Conservation (phyloP, 1,140 invertebrate species). For the Plectrocnemia conspersa region DNA sequence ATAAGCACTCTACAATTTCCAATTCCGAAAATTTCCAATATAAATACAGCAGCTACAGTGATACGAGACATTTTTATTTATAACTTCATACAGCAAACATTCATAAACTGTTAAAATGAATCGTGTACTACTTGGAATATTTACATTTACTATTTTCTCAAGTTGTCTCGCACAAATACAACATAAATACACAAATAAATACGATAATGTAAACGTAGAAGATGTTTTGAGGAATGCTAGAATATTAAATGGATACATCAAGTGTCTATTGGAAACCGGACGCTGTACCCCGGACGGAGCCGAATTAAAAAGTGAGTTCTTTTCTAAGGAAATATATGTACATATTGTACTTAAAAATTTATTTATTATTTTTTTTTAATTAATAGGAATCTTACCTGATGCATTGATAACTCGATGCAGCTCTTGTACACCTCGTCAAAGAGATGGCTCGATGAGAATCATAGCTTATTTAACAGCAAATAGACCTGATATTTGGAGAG, state of each 20-base stretch:
- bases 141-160: no score
- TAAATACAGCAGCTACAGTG: no score
- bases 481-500: slow-evolving; percentile 14
- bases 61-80: no score
- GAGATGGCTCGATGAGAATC: slow-evolving; percentile 2
- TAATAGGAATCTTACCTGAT: slow-evolving; percentile 44
- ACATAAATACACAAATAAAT: slow-evolving; percentile 61
- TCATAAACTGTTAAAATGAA: no score
- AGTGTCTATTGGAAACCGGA: slow-evolving; percentile 63
- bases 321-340: not conserved
- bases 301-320: slow-evolving; percentile 62
- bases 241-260: slow-evolving; percentile 58
- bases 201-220: slow-evolving; percentile 65
- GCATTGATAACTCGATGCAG: slow-evolving; percentile 39
- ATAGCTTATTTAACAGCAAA: slow-evolving; percentile 10
- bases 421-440: slow-evolving; percentile 5
- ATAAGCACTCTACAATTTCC: no score
- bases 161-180: no score
- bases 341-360: not conserved
- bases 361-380: not conserved
- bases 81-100: no score
- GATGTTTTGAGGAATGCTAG: slow-evolving; percentile 62
- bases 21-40: no score
- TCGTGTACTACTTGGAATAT: no score
- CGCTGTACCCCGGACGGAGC: slow-evolving; percentile 65